Conservation (phyloP, 1,140 invertebrate species). For the Drosophila sproati region DNA sequence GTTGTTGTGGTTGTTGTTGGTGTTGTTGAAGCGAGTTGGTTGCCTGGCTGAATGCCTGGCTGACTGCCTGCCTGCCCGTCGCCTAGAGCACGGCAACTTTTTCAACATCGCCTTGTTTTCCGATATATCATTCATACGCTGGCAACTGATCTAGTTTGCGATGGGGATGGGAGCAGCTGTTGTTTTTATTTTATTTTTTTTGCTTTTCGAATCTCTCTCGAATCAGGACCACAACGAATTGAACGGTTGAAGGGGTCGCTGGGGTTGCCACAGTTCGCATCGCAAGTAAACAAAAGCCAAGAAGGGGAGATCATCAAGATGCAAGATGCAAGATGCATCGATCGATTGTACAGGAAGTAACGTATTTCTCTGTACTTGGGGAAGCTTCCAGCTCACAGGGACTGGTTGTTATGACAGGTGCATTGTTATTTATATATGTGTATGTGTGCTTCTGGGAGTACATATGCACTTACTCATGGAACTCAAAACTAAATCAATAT, state of each 20-base stretch:
- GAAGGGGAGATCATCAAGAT: constrained; percentile 29
- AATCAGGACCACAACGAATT: constrained; percentile 25
- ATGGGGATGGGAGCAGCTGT: constrained; percentile 44
- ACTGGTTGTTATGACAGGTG: constrained; percentile 7
- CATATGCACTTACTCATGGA: too few relatives aligned
- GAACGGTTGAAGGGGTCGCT: constrained; percentile 3
- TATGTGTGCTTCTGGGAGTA: too few relatives aligned
- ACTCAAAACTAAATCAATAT: too few relatives aligned
- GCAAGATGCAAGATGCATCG: constrained; percentile 14
- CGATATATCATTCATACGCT: constrained; percentile 47
- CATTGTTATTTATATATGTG: background rate
- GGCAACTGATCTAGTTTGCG: constrained; percentile 44
- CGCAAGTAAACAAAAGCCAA: background rate
- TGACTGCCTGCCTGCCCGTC: constrained; percentile 10
- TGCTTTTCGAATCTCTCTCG: constrained; percentile 2
- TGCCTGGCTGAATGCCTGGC: background rate
- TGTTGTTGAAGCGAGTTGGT: constrained; percentile 11
- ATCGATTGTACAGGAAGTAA: constrained; percentile 26
- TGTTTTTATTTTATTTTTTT: constrained; percentile 1
- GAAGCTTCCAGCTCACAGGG: background rate
- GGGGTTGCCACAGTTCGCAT: constrained; percentile 4
- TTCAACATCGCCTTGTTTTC: constrained; percentile 38
- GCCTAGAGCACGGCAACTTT: constrained; percentile 47
- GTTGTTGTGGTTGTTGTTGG: constrained; percentile 18
- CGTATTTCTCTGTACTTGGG: background rate